Base-by-base conservation (phyloP, 2,113 vertebrate genomes). In the Leptobrachium ailaonicum region DNA sequence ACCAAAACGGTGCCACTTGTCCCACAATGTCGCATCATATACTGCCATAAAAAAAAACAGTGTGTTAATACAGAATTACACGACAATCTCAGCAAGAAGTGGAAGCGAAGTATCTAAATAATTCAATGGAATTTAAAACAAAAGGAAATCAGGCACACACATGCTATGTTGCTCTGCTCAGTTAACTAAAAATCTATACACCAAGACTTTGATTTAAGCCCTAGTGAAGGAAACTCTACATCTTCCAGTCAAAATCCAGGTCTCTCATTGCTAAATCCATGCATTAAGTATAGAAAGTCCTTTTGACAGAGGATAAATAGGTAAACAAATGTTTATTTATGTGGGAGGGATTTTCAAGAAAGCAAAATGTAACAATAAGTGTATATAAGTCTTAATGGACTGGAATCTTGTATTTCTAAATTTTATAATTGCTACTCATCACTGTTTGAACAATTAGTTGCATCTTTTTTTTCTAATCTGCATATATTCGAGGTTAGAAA, bases 101-200 rank as follows among this genome's bases (percentile, higher is more conserved):
- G 13, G 13, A 12, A 14, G 56, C 4, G 56, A 12, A 14, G 11
- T 60, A 60, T 60, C 56, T 60, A 60, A 60, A 60, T 60, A 60
- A 60, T 60, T 60, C 56, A 60, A 60, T 12, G 9, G 56, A 12
- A 60, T 60, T 12, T 60, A 60, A 60, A 60, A 60, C 6, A 8
- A 60, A 60, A 60, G 56, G 56, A 60, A 60, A 60, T 60, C 56
- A 60, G 11, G 56, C 56, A 11, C 8, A 60, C 9, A 12, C 56
- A 60, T 60, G 56, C 56, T 60, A 12, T 60, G 13, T 14, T 60
- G 13, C 13, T 8, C 13, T 60, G 13, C 56, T 60, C 56, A 60
- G 13, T 60, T 60, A 60, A 60, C 56, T 60, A 60, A 60, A 60
- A 60, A 60, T 60, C 56, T 60, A 60, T 60, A 60, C 13, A 14